These are phyloP conservation scores for Tetanocera ferruginea DNA, from an alignment of 2,888 invertebrate genomes.

Conservation along the genomic window DNA sequence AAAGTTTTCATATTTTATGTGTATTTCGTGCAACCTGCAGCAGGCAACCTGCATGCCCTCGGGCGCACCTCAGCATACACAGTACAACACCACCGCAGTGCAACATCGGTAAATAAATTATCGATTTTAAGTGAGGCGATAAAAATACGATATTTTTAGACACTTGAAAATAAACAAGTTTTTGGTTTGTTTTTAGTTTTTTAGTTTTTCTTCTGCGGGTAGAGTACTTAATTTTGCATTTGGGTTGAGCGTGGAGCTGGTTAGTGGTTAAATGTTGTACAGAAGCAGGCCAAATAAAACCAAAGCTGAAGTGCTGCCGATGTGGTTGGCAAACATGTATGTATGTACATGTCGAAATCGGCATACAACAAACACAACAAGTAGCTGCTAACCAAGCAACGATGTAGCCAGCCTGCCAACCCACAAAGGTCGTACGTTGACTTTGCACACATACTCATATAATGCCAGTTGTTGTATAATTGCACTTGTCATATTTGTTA, in stretches of 20 bases:
- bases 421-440: constrained; percentile 36
- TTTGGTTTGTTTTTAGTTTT: neutral
- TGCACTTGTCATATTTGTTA: neutral
- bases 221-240: neutral
- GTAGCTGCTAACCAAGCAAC: neutral
- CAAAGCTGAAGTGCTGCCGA: neutral
- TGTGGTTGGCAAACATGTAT: neutral
- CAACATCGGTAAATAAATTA: constrained; percentile 12
- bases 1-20: too few relatives aligned
- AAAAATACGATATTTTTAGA: constrained; percentile 32
- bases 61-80: neutral
- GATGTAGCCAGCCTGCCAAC: neutral
- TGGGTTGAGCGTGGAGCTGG: neutral
- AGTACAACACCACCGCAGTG: neutral
- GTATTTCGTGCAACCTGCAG: too few relatives aligned
- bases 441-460: neutral
- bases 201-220: neutral
- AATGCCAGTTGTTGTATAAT: neutral
- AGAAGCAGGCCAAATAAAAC: neutral
- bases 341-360: neutral
- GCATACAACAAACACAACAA: constrained; percentile 10
- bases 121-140: constrained; percentile 21
- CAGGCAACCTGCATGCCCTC: too few relatives aligned
- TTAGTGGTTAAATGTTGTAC: neutral
- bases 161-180: constrained; percentile 23